phyloP scores from a whole-genome alignment of 2,797 vertebrate genomes.

The Phoxinus dragarum region DNA sequence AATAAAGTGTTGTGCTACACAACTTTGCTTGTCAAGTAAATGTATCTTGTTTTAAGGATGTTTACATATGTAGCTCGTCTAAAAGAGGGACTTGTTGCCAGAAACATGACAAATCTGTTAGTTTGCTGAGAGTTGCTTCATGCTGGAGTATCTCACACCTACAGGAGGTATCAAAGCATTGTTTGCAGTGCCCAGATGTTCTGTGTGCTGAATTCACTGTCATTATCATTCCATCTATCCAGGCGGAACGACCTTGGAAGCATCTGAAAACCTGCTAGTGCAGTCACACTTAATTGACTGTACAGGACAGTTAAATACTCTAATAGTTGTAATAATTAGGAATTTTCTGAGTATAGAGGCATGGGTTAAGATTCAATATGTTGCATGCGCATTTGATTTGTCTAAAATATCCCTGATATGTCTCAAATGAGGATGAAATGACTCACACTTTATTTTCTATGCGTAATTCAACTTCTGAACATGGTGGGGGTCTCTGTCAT shows the following conservation, averaged over 20 bases:
- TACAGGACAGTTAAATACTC: slow-evolving; percentile 1
- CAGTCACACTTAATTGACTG: neutral
- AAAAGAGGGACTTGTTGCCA: slow-evolving; percentile 54
- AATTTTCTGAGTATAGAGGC: neutral
- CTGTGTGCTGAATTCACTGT: slow-evolving; percentile 72
- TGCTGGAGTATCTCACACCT: slow-evolving; percentile 71
- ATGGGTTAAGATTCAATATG: neutral
- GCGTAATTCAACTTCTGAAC: neutral
- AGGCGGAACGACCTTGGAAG: slow-evolving; percentile 13
- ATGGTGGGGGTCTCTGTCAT: neutral
- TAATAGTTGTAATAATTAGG: neutral
- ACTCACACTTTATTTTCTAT: neutral
- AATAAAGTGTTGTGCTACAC: neutral
- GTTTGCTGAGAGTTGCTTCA: slow-evolving; percentile 73
- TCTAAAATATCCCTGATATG: neutral
- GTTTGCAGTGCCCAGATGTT: slow-evolving; percentile 77
- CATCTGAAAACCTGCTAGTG: neutral
- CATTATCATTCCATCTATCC: slow-evolving; percentile 77
- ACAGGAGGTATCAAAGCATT: slow-evolving; percentile 61
- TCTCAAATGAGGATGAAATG: neutral
- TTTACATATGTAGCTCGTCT: slow-evolving; percentile 38
- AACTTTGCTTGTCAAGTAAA: neutral
- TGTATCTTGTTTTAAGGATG: neutral
- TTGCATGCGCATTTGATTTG: neutral
- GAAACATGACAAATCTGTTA: slow-evolving; percentile 75